Conservation (phyloP, 1,140 invertebrate genomes). For the Oedothorax gibbosus region DNA sequence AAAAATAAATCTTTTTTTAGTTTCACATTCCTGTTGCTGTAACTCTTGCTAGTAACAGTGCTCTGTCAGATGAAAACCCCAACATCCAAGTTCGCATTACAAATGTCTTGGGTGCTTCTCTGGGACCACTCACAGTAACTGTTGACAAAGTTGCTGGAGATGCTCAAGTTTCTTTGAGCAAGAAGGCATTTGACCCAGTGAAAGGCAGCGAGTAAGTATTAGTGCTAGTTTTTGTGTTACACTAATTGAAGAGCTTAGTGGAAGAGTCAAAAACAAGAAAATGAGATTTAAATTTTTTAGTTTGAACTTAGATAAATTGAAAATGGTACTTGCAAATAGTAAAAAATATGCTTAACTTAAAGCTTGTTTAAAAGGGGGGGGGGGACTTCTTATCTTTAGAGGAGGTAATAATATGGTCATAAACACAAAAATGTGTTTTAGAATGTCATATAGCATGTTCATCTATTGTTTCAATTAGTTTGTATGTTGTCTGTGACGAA, state of each 20-base stretch:
- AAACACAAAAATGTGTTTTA: no score
- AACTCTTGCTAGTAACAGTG: constrained; percentile 78
- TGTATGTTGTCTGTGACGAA: no score
- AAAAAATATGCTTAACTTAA: no score
- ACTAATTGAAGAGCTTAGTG: neutral
- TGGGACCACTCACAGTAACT: constrained; percentile 78
- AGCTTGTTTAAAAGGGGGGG: no score
- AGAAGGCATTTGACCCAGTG: constrained; percentile 73
- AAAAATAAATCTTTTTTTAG: constrained; percentile 63
- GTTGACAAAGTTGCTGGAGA: constrained; percentile 80
- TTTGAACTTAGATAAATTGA: no score
- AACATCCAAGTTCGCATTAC: constrained; percentile 80
- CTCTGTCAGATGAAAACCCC: constrained; percentile 79
- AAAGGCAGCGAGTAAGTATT: constrained; percentile 73
- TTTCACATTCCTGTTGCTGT: constrained; percentile 81
- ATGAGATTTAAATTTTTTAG: no score
- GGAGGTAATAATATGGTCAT: no score
- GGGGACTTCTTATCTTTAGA: no score
- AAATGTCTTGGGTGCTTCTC: constrained; percentile 83
- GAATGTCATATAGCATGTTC: no score
- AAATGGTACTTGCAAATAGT: neutral
- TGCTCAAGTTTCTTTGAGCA: constrained; percentile 81
- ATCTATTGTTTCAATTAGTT: no score
- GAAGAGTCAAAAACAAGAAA: neutral
- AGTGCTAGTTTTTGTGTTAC: neutral